Evolutionary conservation across 1,140 invertebrate species (phyloP), one percentile per base, ranked within the genome.

Genomic region (Caenorhabditis brenneri): DNA sequence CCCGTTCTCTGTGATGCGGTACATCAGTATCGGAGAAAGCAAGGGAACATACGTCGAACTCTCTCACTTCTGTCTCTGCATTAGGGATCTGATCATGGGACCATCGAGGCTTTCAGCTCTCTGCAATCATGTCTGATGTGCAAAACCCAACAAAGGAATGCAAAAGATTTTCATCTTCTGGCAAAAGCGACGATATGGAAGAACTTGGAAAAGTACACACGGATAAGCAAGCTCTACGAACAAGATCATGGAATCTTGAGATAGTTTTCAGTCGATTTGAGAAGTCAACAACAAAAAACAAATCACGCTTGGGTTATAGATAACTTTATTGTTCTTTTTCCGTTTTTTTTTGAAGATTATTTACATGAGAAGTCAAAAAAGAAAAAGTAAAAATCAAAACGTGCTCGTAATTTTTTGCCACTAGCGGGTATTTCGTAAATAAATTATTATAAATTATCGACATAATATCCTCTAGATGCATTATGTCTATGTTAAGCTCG

Each of bases 391-490:
- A 65, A 65, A 65, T 65, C 58, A 65, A 65, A 65, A 7, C 19
- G 12, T 65, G 58, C 58, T 74, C 65, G 36, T 39, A 74, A 74
- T 74, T 42, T n/a, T 16, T 74, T 74, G 65, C 33, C 6, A 36
- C 36, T 74, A 74, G 65, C 65, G 36, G 65, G 33, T 42, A 42
- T 74, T n/a, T 74, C 58, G 33, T 42, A 74, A 74, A 74, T 74
- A 74, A 74, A 74, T 42, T 74, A 46, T 65, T 65, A n/a, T n/a
- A n/a, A n/a, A n/a, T n/a, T n/a, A n/a, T n/a, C n/a, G n/a, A n/a
- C n/a, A n/a, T n/a, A n/a, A n/a, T n/a, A n/a, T n/a, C n/a, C n/a
- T n/a, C n/a, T n/a, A n/a, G n/a, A n/a, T n/a, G n/a, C n/a, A 10
- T 55, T 29, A 16, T 55, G 22, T 55, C 53, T 55, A 55, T 10